Base-by-base conservation (phyloP, 2,113 vertebrate genomes). In the Nothobranchius kuhntae region DNA sequence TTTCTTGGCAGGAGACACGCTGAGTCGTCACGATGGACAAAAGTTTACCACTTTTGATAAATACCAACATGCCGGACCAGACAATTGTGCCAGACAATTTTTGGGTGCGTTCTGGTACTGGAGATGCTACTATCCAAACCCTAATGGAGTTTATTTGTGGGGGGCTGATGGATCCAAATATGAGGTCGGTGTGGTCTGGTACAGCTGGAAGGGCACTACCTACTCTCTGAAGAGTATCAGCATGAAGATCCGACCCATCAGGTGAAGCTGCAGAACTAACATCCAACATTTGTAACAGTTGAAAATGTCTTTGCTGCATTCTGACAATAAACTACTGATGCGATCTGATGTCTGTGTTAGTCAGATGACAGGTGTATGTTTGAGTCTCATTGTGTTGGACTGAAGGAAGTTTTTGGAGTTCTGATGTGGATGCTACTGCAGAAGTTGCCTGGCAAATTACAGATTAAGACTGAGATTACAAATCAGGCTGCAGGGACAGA, bases 191-290 rank as follows among this genome's bases (percentile, higher is more conserved):
- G 52, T 53, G 17, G 13, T 53, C 24, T 53, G 52, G 52, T 8
- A 53, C 24, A 53, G 13, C 52, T 53, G 52, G 51, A 53, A 26
- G 9, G 11, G 21, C 21, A 53, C n/a, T 2, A 13, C 12, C 4
- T 53, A 53, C 17, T 53, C 52, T 12, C 52, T 53, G 24, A 53
- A 53, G 52, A 21, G 10, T 10, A 53, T 53, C 52, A 53, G 52
- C 52, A 53, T 53, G 52, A 53, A 53, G 24, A 53, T 30, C 12
- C 24, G 24, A 6, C 52, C 52, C 17, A 4, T 13, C 8, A 9
- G 17, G 24, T 30, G 36, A 58, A 58, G 7, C 55, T 17, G 38
- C 5, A 44, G 55, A 10, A 21, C 56, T 24, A 44, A 44, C 1
- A 10, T 58, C 11, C 56, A 44, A 15, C 38, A 58, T 7, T 4